Evolutionary conservation across 2,113 vertebrate species (phyloP).

Genomic region (Chelonoidis abingdonii): DNA sequence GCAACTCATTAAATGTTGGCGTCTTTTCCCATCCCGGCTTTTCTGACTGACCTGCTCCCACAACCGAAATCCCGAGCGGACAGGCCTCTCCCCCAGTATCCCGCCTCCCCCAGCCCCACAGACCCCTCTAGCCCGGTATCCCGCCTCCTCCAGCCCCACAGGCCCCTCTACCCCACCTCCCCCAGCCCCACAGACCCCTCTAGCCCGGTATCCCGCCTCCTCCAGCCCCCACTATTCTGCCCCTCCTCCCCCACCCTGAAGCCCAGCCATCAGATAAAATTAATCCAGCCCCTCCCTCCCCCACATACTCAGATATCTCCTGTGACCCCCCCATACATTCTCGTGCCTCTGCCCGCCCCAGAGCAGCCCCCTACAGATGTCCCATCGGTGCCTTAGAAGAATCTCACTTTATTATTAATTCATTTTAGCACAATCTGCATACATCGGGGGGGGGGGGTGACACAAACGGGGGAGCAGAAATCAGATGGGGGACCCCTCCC

Average conservation of each 20-base stretch:
- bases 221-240: no score
- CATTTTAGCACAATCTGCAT: slow-evolving; percentile 1
- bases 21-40: neutral
- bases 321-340: neutral
- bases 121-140: no score
- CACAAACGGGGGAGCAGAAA: neutral
- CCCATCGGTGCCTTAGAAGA: neutral
- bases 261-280: neutral
- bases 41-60: neutral
- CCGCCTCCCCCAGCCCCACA: no score
- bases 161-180: neutral
- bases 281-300: no score
- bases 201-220: neutral
- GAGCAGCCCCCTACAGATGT: no score
- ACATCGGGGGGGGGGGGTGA: neutral
- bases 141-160: no score
- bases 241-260: no score
- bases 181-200: no score
- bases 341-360: no score
- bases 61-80: neutral
- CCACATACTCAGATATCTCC: no score
- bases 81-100: neutral
- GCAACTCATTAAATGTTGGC: neutral
- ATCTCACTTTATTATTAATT: slow-evolving; percentile 20
- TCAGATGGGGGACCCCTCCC: neutral